phyloP scores from a whole-genome alignment of 2,888 invertebrate genomes.

The Orgyia antiqua region DNA sequence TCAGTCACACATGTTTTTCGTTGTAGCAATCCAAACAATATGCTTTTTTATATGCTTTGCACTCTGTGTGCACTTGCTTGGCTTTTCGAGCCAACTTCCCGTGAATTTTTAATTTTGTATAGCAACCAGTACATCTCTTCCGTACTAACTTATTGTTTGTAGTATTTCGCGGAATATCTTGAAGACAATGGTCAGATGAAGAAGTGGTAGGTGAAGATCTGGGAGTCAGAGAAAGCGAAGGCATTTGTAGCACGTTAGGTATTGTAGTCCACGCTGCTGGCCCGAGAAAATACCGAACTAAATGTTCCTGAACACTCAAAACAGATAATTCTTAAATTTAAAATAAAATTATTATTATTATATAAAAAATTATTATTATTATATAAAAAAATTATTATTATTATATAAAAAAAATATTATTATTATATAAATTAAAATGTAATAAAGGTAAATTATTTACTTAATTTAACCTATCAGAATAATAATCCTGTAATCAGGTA shows the following conservation, averaged over 20 bases:
- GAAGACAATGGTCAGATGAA: slow-evolving; percentile 4
- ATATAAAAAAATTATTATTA: too few species aligned
- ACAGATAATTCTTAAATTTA: not conserved
- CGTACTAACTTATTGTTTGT: slow-evolving; percentile 6
- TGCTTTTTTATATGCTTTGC: slow-evolving; percentile 19
- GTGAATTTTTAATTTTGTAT: slow-evolving; percentile 18
- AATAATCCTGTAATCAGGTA: too few species aligned
- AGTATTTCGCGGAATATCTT: slow-evolving; percentile 5
- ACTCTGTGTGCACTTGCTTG: slow-evolving; percentile 20
- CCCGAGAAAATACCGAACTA: slow-evolving; percentile 6
- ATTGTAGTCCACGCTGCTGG: slow-evolving; percentile 3
- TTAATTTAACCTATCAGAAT: too few species aligned
- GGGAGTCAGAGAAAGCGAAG: slow-evolving; percentile 4
- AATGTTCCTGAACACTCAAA: not conserved
- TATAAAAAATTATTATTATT: too few species aligned
- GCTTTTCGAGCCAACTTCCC: slow-evolving; percentile 14
- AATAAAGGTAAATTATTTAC: too few species aligned
- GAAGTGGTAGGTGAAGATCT: slow-evolving; percentile 3
- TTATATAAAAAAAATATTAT: too few species aligned
- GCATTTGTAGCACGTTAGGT: slow-evolving; percentile 5
- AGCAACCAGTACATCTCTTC: slow-evolving; percentile 19
- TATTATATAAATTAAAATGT: too few species aligned
- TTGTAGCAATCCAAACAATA: slow-evolving; percentile 13
- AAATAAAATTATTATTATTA: too few species aligned
- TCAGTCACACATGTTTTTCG: slow-evolving; percentile 10